A percentile compares a stretch with the other conserved stretches of the same genome.
These are phyloP conservation scores for Ditula angustiorana DNA, from an alignment of 2,888 invertebrate species.

Conservation along the genomic window DNA sequence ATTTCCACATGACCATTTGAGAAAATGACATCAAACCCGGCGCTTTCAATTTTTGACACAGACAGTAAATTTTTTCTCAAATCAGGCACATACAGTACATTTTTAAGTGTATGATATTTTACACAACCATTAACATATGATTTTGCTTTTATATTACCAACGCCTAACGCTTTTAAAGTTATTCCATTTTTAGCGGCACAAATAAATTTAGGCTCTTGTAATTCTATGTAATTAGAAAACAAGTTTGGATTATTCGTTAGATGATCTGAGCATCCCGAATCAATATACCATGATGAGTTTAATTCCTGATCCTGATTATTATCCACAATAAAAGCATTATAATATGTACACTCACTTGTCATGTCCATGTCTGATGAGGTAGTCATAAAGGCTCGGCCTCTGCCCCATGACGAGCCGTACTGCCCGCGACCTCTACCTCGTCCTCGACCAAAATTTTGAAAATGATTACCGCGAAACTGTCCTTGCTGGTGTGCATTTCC, in stretches of 20 bases:
- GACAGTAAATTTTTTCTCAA: conserved; percentile 17
- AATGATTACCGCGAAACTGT: too few species aligned
- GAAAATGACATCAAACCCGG: too few species aligned
- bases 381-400: too few species aligned
- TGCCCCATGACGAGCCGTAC: too few species aligned
- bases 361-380: too few species aligned
- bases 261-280: conserved; percentile 26
- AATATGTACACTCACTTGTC: background rate
- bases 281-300: too few species aligned
- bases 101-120: conserved; percentile 13
- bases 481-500: too few species aligned
- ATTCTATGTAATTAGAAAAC: conserved; percentile 9
- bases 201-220: conserved; percentile 19
- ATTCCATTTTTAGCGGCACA: conserved; percentile 29
- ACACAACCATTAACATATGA: background rate
- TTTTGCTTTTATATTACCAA: conserved; percentile 21
- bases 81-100: conserved; percentile 28
- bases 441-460: too few species aligned
- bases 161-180: conserved; percentile 2
- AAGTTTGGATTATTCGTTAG: conserved; percentile 15
- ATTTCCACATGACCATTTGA: background rate
- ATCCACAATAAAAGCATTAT: background rate
- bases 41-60: conserved; percentile 11
- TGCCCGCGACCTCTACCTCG: too few species aligned
- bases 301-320: background rate